Evolutionary conservation across 2,797 vertebrate species (phyloP).

Genomic region (Tinamus major): DNA sequence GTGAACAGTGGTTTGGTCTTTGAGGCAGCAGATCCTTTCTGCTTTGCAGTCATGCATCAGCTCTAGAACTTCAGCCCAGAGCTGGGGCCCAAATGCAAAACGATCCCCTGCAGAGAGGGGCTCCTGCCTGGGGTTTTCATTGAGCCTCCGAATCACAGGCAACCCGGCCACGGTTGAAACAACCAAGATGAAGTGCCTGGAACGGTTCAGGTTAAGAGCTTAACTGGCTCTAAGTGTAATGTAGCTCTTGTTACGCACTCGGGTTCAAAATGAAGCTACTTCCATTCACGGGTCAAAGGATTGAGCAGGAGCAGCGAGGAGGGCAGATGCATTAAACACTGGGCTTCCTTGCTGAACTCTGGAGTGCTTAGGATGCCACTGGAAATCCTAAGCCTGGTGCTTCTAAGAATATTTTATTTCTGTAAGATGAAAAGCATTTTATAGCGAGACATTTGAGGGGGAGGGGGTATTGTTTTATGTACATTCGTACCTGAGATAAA

Average conservation of each 20-base stretch:
- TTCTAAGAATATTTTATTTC: neutral
- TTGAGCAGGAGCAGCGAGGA: neutral
- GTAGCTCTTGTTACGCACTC: neutral
- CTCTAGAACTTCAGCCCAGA: neutral
- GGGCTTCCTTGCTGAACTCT: neutral
- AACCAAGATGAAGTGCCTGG: neutral
- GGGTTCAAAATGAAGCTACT: neutral
- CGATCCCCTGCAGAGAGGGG: accelerated
- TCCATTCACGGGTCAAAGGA: accelerated
- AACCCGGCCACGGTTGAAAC: neutral
- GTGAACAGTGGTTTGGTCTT: accelerated
- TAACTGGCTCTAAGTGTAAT: accelerated
- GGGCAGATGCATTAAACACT: accelerated
- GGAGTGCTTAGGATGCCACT: neutral
- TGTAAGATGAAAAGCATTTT: neutral
- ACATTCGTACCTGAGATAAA: neutral
- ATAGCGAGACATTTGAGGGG: accelerated
- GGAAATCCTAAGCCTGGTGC: neutral
- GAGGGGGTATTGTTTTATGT: neutral
- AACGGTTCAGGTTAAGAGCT: neutral
- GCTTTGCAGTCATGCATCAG: accelerated
- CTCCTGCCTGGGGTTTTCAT: neutral
- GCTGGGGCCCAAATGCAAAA: neutral
- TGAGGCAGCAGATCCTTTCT: neutral
- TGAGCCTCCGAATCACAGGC: accelerated